Conservation (phyloP, 2,888 invertebrate species). For the Agelastica alni region DNA sequence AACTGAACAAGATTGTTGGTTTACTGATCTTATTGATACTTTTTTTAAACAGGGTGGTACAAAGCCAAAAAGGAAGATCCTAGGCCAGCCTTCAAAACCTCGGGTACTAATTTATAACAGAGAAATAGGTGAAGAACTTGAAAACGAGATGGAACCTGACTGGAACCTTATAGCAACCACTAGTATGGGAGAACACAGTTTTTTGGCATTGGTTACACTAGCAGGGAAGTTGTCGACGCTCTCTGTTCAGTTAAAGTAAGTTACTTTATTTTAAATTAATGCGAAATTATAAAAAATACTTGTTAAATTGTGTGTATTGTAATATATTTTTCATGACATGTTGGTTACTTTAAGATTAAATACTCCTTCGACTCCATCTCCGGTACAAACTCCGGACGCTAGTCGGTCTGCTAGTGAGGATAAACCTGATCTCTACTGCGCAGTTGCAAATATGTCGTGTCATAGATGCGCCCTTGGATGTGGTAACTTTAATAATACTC, state of each 20-base stretch:
- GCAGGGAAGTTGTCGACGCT: slow-evolving; percentile 66
- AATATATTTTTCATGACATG: slow-evolving; percentile 1
- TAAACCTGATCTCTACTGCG: slow-evolving; percentile 63
- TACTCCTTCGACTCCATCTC: slow-evolving; percentile 55
- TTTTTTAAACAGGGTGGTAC: slow-evolving; percentile 45
- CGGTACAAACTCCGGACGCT: slow-evolving; percentile 52
- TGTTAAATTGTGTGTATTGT: no score
- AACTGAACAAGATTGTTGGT: no score
- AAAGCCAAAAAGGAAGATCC: slow-evolving; percentile 57
- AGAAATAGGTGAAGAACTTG: slow-evolving; percentile 60
- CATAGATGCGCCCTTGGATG: slow-evolving; percentile 78
- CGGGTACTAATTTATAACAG: slow-evolving; percentile 66
- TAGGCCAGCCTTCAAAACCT: slow-evolving; percentile 64
- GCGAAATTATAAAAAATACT: no score
- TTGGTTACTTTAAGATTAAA: slow-evolving; percentile 47
- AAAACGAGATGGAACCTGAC: slow-evolving; percentile 60
- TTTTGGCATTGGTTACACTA: slow-evolving; percentile 67
- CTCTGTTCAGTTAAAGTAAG: slow-evolving; percentile 62
- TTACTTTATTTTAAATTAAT: no score
- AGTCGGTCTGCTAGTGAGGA: slow-evolving; percentile 56
- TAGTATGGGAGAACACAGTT: slow-evolving; percentile 64
- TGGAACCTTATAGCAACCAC: slow-evolving; percentile 66
- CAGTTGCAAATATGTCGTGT: slow-evolving; percentile 65
- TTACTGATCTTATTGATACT: no score
- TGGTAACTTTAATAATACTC: slow-evolving; percentile 69